phyloP scores from a whole-genome alignment of 1,140 invertebrate genomes.

The Euborellia annulipes region DNA sequence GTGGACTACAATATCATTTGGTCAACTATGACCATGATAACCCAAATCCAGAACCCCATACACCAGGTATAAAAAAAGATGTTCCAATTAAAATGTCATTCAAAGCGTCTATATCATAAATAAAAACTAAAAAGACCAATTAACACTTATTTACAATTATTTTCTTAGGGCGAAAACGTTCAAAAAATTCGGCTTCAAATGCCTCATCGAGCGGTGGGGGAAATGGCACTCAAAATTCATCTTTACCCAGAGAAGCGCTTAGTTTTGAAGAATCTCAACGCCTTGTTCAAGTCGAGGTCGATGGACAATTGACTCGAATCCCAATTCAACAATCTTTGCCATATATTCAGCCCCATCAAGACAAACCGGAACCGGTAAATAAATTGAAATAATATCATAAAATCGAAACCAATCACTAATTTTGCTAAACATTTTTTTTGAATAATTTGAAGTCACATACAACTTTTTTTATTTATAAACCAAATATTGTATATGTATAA shows the following conservation, averaged over 20 bases:
- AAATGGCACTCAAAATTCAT: constrained; percentile 7
- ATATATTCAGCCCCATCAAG: constrained; percentile 38
- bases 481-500: background rate
- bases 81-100: background rate
- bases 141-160: background rate
- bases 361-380: constrained; percentile 33
- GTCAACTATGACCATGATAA: constrained; percentile 69
- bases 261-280: constrained; percentile 65
- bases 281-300: constrained; percentile 69
- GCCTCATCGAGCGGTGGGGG: constrained; percentile 12
- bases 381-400: constrained; percentile 4
- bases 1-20: constrained; percentile 71
- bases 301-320: constrained; percentile 47
- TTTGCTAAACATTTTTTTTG: background rate
- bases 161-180: constrained; percentile 16
- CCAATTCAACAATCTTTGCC: constrained; percentile 40
- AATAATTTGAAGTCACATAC: background rate
- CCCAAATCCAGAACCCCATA: constrained; percentile 26
- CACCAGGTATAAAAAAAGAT: background rate
- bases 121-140: background rate
- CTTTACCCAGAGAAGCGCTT: constrained; percentile 38
- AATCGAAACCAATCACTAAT: background rate
- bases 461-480: background rate
- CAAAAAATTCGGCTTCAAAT: constrained; percentile 11
- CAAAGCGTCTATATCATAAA: too few species aligned